Evolutionary conservation across 2,113 vertebrate genomes (phyloP).

Genomic region (Phaethon lepturus): DNA sequence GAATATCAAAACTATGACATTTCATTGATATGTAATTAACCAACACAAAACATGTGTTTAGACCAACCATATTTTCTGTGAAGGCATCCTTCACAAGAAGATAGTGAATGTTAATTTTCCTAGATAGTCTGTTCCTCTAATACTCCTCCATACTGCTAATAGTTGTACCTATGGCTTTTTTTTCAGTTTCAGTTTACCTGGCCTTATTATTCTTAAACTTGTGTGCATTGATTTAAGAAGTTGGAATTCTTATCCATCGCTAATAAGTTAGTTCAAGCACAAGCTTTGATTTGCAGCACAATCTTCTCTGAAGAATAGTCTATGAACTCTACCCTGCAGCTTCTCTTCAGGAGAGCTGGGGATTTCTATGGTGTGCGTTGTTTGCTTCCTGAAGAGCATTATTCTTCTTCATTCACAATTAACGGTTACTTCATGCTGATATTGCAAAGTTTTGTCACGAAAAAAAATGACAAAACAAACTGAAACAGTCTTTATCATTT

Average conservation of each 20-base stretch:
- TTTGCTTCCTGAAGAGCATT: background rate
- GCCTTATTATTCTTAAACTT: background rate
- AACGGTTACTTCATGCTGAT: background rate
- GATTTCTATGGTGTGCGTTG: background rate
- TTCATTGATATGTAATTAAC: background rate
- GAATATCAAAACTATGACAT: background rate
- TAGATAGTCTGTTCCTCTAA: background rate
- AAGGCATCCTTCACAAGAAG: background rate
- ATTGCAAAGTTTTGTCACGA: background rate
- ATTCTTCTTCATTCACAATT: background rate
- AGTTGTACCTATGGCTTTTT: background rate
- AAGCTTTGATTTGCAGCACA: background rate
- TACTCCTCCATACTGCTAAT: background rate
- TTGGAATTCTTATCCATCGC: background rate
- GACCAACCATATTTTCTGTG: background rate
- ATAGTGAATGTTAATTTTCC: background rate
- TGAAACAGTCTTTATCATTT: background rate
- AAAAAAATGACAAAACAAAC: background rate
- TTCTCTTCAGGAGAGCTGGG: background rate
- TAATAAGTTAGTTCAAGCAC: background rate
- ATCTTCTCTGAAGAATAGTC: background rate
- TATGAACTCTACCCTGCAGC: background rate
- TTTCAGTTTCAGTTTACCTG: background rate
- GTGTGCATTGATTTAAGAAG: background rate
- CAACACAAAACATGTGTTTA: background rate